Evolutionary conservation across 2,888 invertebrate genomes (phyloP).

Genomic region (Tineola bisselliella): DNA sequence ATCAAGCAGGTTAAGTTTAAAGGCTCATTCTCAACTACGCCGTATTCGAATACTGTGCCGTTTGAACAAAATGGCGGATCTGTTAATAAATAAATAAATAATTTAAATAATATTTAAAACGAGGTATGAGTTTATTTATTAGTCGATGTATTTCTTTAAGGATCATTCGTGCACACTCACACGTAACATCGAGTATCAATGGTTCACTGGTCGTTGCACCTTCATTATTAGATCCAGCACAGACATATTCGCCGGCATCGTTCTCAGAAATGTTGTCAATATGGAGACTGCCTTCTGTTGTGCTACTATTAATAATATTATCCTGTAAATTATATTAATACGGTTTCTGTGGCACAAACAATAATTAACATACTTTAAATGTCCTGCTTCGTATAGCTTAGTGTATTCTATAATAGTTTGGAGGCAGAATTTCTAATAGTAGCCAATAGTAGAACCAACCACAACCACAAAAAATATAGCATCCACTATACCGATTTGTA

Average conservation of each 20-base stretch:
- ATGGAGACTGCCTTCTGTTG: background rate
- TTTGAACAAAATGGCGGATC: conserved; percentile 50
- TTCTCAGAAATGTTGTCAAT: conserved; percentile 21
- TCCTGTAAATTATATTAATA: conserved; percentile 27
- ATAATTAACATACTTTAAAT: too few relatives aligned
- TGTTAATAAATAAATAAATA: conserved; percentile 19
- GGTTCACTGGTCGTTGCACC: conserved; percentile 44
- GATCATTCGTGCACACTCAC: too few relatives aligned
- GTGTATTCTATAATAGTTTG: too few relatives aligned
- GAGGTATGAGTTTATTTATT: too few relatives aligned
- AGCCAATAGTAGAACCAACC: too few relatives aligned
- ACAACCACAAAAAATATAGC: too few relatives aligned
- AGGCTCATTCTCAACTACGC: conserved; percentile 39
- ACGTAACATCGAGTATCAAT: conserved; percentile 39
- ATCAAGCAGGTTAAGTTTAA: conserved; percentile 50
- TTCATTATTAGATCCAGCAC: conserved; percentile 45
- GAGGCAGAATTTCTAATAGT: too few relatives aligned
- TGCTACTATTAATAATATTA: conserved; percentile 25
- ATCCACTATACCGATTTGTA: too few relatives aligned
- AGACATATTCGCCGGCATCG: conserved; percentile 49
- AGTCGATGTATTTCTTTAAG: too few relatives aligned
- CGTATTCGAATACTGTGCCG: conserved; percentile 36
- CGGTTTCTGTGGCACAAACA: too few relatives aligned
- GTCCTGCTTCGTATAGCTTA: too few relatives aligned
- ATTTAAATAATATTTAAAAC: background rate